Evolutionary conservation across 1,140 invertebrate genomes (phyloP), one percentile per base, ranked within the genome.

Genomic region (Drosophila sproati): DNA sequence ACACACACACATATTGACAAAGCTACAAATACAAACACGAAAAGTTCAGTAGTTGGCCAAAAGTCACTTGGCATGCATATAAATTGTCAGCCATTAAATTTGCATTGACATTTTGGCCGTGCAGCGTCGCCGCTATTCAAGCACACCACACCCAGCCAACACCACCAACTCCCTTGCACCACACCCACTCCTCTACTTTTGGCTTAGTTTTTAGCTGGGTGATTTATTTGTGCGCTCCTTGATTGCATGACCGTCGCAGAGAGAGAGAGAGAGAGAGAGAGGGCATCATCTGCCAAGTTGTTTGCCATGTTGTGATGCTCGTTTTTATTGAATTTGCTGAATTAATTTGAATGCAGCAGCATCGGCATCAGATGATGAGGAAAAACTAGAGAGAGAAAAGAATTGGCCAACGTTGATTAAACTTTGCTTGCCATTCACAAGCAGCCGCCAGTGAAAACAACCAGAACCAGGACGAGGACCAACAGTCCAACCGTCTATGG

Each of bases 321-420:
- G 82, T 89, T 88, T 88, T 88, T 88, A 88, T 88, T 88, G 83
- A 88, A 88, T 88, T 88, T 88, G 85, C 80, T 80, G 83, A 88
- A 88, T 88, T 88, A 88, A 88, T 88, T 88, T 83, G 83, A 69
- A 73, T 77, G 69, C 80, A 82, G 74, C 66, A 59, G 29, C 37
- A 51, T 56, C 61, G 41, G 68, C 43, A 37, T 35, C 4, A 75
- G 52, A 61, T 60, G 70, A 37, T 60, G 45, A 64, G 77, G 10
- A 63, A 73, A 43, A 20, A 66, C 28, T 37, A 37, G 7, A 72
- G 12, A 59, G 48, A 66, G 43, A 71, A 68, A 76, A 66, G 73
- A 79, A 62, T 63, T 73, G 72, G 62, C 61, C 52, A 76, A 87
- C 76, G 82, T 87, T 86, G 82, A 86, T 86, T 87, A 86, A 86